Percentiles rank a stretch among this genome's conserved stretches.
These are phyloP conservation scores for Merops nubicus DNA, from an alignment of 2,113 vertebrate species.

Conservation along the genomic window DNA sequence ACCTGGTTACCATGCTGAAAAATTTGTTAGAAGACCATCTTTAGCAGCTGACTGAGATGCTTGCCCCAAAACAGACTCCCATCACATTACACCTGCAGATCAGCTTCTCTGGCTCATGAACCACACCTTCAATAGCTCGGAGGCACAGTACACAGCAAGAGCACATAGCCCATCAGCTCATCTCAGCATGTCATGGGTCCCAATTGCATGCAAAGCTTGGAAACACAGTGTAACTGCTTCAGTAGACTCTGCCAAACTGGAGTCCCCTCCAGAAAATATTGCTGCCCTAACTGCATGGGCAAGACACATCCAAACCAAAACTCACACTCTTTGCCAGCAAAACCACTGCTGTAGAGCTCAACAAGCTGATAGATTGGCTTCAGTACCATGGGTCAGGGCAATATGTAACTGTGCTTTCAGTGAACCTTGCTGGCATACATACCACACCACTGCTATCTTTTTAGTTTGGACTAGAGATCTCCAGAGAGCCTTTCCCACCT, in stretches of 20 bases:
- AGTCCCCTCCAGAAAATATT: neutral
- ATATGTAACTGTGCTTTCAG: neutral
- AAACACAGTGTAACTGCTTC: neutral
- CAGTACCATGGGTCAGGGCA: rapidly evolving
- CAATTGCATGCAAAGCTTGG: neutral
- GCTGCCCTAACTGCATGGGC: neutral
- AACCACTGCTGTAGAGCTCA: neutral
- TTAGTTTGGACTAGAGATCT: neutral
- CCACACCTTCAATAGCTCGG: neutral
- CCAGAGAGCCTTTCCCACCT: neutral
- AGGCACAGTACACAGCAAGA: neutral
- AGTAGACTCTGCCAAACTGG: neutral
- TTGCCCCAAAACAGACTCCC: neutral
- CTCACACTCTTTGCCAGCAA: neutral
- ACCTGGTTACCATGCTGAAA: neutral
- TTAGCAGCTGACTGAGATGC: neutral
- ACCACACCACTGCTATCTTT: neutral
- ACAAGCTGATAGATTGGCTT: neutral
- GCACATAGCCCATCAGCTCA: neutral
- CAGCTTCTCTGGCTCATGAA: neutral
- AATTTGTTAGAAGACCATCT: neutral
- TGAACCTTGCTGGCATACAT: neutral
- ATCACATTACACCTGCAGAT: neutral
- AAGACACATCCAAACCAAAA: neutral
- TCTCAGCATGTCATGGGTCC: rapidly evolving